Conservation (phyloP, 2,797 vertebrate species). For the Sebastes hubbsi region DNA sequence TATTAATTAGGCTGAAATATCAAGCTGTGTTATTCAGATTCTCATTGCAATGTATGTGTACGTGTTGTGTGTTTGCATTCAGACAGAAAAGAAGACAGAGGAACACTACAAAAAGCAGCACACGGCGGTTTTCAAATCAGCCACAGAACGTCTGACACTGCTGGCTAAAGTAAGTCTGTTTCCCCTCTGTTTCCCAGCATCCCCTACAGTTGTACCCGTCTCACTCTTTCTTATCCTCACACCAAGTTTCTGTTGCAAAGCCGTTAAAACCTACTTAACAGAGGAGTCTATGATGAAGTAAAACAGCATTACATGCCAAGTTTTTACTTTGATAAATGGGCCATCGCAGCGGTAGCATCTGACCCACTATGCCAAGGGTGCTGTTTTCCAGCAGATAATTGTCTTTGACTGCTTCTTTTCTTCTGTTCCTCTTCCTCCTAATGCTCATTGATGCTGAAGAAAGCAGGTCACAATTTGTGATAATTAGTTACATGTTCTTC, state of each 20-base stretch:
- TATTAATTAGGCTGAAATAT: not conserved
- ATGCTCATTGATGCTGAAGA: slow-evolving; percentile 18
- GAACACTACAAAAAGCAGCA: slow-evolving; percentile 70
- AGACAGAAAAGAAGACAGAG: slow-evolving; percentile 70
- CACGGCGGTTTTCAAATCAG: slow-evolving; percentile 75
- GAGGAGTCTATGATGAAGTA: slow-evolving; percentile 19
- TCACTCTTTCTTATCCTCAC: slow-evolving; percentile 1
- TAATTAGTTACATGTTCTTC: slow-evolving; percentile 26
- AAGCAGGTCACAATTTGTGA: slow-evolving; percentile 44
- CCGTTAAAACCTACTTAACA: slow-evolving; percentile 25
- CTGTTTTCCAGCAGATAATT: slow-evolving; percentile 37
- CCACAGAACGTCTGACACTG: slow-evolving; percentile 60
- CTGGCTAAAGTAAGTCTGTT: slow-evolving; percentile 69
- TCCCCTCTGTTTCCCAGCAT: not conserved
- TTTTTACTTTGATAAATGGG: slow-evolving; percentile 53
- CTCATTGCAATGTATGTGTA: not conserved
- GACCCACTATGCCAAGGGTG: slow-evolving; percentile 29
- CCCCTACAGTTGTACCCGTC: not conserved
- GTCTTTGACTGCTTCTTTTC: slow-evolving; percentile 28
- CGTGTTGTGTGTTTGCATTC: slow-evolving; percentile 27
- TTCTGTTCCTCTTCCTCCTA: slow-evolving; percentile 5
- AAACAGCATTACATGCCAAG: slow-evolving; percentile 33
- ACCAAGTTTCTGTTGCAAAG: slow-evolving; percentile 21
- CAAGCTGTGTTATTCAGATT: not conserved
- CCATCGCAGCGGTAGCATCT: slow-evolving; percentile 39